Evolutionary conservation across 2,797 vertebrate species (phyloP).

Genomic region (Parotocinclus haroldoi): DNA sequence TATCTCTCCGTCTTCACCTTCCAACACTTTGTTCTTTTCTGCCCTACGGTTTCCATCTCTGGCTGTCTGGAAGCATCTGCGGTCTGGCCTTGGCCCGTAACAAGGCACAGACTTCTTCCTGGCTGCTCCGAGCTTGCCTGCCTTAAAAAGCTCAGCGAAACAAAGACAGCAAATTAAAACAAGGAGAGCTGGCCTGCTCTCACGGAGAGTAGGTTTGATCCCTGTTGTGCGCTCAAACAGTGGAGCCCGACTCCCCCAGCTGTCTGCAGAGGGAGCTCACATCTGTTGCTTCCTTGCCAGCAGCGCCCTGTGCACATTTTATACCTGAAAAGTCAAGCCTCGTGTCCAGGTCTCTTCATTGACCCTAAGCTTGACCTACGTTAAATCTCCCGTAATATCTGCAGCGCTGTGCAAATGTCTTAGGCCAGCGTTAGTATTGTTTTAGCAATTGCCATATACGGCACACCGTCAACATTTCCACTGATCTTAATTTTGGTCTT

Average conservation of each 20-base stretch:
- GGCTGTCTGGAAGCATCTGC: not conserved
- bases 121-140: not conserved
- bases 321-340: not conserved
- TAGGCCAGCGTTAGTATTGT: too few species aligned
- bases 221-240: not conserved
- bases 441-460: too few species aligned
- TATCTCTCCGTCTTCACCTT: slow-evolving; percentile 25
- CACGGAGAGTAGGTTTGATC: not conserved
- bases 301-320: not conserved
- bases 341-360: too few species aligned
- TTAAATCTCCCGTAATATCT: too few species aligned
- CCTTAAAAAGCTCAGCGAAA: not conserved
- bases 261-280: not conserved
- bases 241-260: not conserved
- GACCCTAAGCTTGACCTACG: too few species aligned
- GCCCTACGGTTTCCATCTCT: slow-evolving; percentile 29
- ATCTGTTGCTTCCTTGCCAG: not conserved
- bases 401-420: too few species aligned
- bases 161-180: slow-evolving; percentile 12
- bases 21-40: slow-evolving; percentile 26
- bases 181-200: not conserved
- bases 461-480: too few species aligned
- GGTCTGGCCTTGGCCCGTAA: slow-evolving; percentile 30
- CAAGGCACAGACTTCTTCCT: slow-evolving; percentile 35
- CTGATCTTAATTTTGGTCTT: too few species aligned